Evolutionary conservation across 2,888 invertebrate genomes (phyloP), one percentile per base, ranked within the genome.

Genomic region (Dicyrtoma fusca): DNA sequence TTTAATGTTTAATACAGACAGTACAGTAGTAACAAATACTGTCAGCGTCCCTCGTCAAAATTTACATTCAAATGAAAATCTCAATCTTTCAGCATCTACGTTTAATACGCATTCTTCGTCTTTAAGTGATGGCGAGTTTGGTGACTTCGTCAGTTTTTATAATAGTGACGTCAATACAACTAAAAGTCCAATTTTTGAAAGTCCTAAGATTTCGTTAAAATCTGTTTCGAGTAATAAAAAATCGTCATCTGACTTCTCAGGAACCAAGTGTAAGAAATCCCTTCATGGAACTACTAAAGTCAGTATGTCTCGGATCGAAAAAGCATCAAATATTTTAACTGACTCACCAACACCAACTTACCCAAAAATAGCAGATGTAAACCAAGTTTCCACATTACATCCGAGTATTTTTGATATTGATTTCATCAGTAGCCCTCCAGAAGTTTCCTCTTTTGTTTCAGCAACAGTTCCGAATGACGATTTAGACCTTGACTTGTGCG

Each of bases 111-210:
- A n/a, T n/a, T n/a, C n/a, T n/a, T n/a, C n/a, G n/a, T n/a, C n/a
- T 17, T 44, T 17, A 23, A 65, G 63, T 55, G 73, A 73, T 64
- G 69, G 64, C 13, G 79, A 79, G 49, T 79, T 79, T 71, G 79
- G 79, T 55, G 79, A 79, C 42, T 79, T 79, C 71, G 76, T 78
- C 17, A 77, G 77, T 45, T 74, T 74, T 72, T 49, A 49, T 25
- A 23, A 44, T 6, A 34, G 8, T 13, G 10, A n/a, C n/a, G n/a
- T n/a, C n/a, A n/a, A n/a, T 11, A 53, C 53, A 73, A 72, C 23
- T 2, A 26, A 17, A 19, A 59, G 47, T 49, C 26, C 34, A 17
- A 17, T 57, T n/a, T 23, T 25, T 17, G 55, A 59, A 49, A 71
- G 71, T 71, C 71, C 71, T 21, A 71, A 55, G 42, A 42, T 71